These are phyloP conservation scores for Argyrosomus japonicus DNA, from an alignment of 2,113 vertebrate species.

Conservation along the genomic window DNA sequence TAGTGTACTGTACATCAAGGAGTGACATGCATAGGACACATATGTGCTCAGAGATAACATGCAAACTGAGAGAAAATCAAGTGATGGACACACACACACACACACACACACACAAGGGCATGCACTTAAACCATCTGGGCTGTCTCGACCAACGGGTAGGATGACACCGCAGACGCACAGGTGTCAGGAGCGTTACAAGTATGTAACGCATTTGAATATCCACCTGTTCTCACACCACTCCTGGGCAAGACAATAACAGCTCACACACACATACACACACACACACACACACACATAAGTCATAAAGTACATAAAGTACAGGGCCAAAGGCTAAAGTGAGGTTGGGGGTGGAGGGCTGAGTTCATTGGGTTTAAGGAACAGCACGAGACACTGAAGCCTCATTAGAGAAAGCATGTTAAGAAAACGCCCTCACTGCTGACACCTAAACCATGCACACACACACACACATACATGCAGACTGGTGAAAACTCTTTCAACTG, in stretches of 20 bases:
- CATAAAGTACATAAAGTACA: constrained; percentile 46
- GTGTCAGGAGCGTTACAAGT: constrained; percentile 26
- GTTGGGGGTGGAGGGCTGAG: constrained; percentile 16
- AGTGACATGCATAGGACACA: constrained; percentile 45
- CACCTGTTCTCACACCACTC: constrained; percentile 8
- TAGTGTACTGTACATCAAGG: constrained; percentile 38
- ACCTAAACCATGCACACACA: background rate
- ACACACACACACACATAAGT: constrained; percentile 30
- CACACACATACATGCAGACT: background rate
- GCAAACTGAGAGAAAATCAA: background rate
- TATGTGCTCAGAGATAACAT: constrained; percentile 43
- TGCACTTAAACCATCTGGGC: constrained; percentile 29
- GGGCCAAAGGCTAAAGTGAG: constrained; percentile 45
- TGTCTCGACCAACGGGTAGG: constrained; percentile 47
- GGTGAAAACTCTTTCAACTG: background rate
- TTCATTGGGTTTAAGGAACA: constrained; percentile 42
- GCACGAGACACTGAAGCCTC: constrained; percentile 25
- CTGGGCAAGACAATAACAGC: constrained; percentile 22
- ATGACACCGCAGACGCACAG: constrained; percentile 37
- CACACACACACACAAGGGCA: background rate
- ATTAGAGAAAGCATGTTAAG: constrained; percentile 21
- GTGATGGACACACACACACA: background rate
- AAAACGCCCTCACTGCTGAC: constrained; percentile 33
- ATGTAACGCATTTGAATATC: constrained; percentile 10
- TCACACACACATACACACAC: constrained; percentile 21